Evolutionary conservation across 2,113 vertebrate species (phyloP), one percentile per base, ranked within the genome.

Genomic region (Anhinga rufa): DNA sequence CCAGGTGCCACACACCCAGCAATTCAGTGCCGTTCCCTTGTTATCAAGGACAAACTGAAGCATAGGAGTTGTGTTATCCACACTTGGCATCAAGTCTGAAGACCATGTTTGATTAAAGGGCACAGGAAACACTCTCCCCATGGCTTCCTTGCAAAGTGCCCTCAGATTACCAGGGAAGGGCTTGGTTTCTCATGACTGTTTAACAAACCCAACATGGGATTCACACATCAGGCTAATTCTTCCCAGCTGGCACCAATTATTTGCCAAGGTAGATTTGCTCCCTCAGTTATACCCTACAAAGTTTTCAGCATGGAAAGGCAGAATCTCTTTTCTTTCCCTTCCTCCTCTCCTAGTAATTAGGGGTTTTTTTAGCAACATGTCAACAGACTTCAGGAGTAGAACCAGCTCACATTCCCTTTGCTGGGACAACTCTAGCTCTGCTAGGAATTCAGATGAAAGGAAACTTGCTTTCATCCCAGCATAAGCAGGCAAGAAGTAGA

Each of bases 371-470:
- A 95, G 93, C 82, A 95, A 62, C 9, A 4, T 54, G 87, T 96
- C 95, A 96, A 77, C 85, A 96, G 79, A 77, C 42, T 88, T 94
- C 78, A 91, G 87, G 90, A 86, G 78, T 72, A 90, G 87, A 95
- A 74, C 46, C 1, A 0, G 54, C 90, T 88, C 87, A 20, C 66
- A n/a, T 92, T 96, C 94, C 94, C 92, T 95, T 95, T 94, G 87
- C 95, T 96, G 94, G 94, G 93, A 96, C 5, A 7, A 90, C 70
- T 90, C 84, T 80, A 58, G 66, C 84, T 96, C 91, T 96, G 93
- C 93, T 82, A 97, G 94, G 95, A 97, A 96, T 80, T 96, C 87
- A 96, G 92, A 97, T 96, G 86, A 97, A 96, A 96, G 85, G 51
- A 79, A 95, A 80, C 49, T 95, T 95, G 87, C 87, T 96, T 96